Percentiles rank a stretch among this genome's conserved stretches.
Evolutionary conservation across 64 coral and sea anemone genomes (phyloP).

Genomic region (Montipora foliosa): DNA sequence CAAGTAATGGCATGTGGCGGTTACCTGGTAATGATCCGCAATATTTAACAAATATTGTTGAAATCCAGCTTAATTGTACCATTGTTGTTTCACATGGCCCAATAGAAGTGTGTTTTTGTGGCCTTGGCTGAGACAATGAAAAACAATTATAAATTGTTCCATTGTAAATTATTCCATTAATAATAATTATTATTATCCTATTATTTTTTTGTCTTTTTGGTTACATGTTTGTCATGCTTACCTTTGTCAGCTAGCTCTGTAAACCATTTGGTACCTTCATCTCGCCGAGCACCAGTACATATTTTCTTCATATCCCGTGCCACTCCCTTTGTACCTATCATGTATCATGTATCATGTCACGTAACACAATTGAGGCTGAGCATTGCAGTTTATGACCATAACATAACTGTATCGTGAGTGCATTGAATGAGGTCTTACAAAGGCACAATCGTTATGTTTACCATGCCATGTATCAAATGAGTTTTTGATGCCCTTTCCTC

Average conservation of each 20-base stretch:
- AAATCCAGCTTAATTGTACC: no score
- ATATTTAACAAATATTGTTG: no score
- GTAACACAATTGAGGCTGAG: no score
- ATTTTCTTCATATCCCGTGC: slow-evolving; percentile 34
- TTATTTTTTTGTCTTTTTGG: no score
- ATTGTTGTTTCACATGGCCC: not conserved
- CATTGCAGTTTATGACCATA: no score
- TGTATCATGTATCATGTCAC: not conserved
- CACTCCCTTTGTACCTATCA: slow-evolving; percentile 51
- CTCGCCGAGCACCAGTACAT: slow-evolving; percentile 24
- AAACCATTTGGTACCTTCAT: slow-evolving; percentile 61
- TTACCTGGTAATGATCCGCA: not conserved
- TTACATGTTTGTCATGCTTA: no score
- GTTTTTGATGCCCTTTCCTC: slow-evolving; percentile 47
- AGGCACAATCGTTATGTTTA: not conserved
- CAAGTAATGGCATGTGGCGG: no score
- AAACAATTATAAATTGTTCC: no score
- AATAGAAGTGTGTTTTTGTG: slow-evolving; percentile 24
- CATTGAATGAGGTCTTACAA: no score
- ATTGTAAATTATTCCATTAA: no score
- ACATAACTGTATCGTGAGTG: no score
- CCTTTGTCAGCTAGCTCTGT: slow-evolving; percentile 14
- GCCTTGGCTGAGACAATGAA: not conserved
- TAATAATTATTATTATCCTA: no score
- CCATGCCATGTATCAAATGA: slow-evolving; percentile 56